Percentiles rank a stretch among this genome's conserved stretches.
Conservation (phyloP, 2,888 invertebrate species). For the Strigamia crassipes region DNA sequence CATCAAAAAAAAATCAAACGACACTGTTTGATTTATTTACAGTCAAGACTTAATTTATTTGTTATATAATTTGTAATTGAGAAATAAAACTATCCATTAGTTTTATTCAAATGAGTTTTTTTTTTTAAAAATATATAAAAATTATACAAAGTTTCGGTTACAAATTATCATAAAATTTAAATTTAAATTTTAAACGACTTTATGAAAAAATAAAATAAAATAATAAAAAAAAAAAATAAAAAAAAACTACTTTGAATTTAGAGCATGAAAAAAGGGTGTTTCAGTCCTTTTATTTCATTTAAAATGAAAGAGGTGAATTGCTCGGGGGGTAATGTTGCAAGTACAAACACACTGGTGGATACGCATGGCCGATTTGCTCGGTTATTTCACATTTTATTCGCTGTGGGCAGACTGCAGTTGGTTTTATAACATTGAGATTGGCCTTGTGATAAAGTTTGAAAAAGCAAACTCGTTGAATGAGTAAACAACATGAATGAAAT, state of each 20-base stretch:
- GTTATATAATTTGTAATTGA: not conserved
- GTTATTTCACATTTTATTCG: not conserved
- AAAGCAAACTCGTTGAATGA: not conserved
- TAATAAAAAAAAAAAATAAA: not conserved
- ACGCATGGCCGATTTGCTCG: slow-evolving; percentile 2
- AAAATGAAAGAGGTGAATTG: slow-evolving; percentile 13
- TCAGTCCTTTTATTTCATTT: not conserved
- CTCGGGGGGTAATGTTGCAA: not conserved
- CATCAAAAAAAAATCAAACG: not conserved
- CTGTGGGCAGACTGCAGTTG: not conserved
- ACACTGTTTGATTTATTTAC: not conserved
- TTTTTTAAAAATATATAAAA: not conserved
- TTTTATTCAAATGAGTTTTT: not conserved
- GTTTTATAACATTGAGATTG: not conserved
- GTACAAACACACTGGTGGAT: slow-evolving; percentile 2
- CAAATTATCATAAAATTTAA: not conserved
- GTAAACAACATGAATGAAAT: slow-evolving; percentile 22
- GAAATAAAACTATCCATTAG: not conserved
- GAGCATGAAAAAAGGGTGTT: slow-evolving; percentile 29
- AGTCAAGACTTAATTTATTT: not conserved
- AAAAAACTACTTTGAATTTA: not conserved
- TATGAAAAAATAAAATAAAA: not conserved
- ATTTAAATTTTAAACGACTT: slow-evolving; percentile 9
- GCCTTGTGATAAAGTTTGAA: not conserved
- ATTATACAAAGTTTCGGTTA: not conserved